Conservation (phyloP, 2,888 invertebrate genomes). For the Eilema caniola region DNA sequence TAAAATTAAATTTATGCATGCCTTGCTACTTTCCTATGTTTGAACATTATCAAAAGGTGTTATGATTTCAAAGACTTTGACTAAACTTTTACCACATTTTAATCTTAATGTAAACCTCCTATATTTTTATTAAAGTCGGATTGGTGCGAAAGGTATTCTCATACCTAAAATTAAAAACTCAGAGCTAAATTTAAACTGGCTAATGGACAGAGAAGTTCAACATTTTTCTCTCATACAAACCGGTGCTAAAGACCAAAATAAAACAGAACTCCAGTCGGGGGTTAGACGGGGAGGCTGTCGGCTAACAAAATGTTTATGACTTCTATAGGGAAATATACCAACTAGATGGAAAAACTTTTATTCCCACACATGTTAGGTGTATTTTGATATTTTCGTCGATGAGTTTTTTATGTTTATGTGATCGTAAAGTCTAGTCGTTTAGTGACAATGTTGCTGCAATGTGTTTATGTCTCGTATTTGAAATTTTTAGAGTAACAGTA, state of each 20-base stretch:
- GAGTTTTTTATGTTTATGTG: slow-evolving; percentile 84
- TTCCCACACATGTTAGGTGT: slow-evolving; percentile 78
- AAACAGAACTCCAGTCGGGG: slow-evolving; percentile 70
- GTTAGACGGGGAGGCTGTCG: slow-evolving; percentile 52
- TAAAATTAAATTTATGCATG: too few species aligned
- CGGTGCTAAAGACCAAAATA: slow-evolving; percentile 63
- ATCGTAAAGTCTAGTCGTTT: slow-evolving; percentile 81
- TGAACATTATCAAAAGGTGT: too few species aligned
- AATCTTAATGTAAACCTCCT: background rate
- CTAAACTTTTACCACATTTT: too few species aligned
- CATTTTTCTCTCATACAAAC: slow-evolving; percentile 64
- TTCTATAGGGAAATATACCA: slow-evolving; percentile 85
- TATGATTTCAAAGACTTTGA: too few species aligned
- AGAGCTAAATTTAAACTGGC: slow-evolving; percentile 69
- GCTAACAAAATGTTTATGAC: slow-evolving; percentile 82
- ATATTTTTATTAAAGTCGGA: slow-evolving; percentile 32
- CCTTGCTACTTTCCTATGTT: too few species aligned
- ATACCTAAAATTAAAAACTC: slow-evolving; percentile 70
- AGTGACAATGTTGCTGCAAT: slow-evolving; percentile 77
- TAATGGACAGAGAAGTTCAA: slow-evolving; percentile 73
- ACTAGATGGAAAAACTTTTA: slow-evolving; percentile 83
- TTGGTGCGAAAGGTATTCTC: slow-evolving; percentile 32
- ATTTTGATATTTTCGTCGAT: slow-evolving; percentile 82
- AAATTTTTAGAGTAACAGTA: slow-evolving; percentile 75
- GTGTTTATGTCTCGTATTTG: slow-evolving; percentile 75